Evolutionary conservation across 1,140 invertebrate species (phyloP).

Genomic region (Drosophila aff.): DNA sequence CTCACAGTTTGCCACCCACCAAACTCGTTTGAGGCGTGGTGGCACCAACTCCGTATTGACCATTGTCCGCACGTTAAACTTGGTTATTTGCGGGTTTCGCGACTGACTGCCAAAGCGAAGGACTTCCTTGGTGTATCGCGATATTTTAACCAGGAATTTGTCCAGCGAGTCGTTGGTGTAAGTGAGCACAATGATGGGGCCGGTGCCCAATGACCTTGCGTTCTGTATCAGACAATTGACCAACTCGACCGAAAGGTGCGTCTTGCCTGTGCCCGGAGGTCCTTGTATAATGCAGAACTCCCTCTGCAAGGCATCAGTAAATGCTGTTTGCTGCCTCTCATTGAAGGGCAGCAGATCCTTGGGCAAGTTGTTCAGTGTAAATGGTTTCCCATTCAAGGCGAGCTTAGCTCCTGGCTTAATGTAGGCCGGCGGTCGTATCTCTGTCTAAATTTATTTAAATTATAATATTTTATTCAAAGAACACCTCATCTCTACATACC

Average conservation of each 20-base stretch:
- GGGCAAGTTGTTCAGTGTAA: slow-evolving; percentile 11
- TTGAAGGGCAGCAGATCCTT: slow-evolving; percentile 44
- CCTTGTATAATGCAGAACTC: slow-evolving; percentile 92
- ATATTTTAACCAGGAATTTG: slow-evolving; percentile 93
- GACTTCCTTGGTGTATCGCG: slow-evolving; percentile 86
- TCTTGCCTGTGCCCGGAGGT: slow-evolving; percentile 93
- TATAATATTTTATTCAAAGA: background rate
- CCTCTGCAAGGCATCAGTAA: slow-evolving; percentile 87
- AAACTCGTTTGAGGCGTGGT: slow-evolving; percentile 60
- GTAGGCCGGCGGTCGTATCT: slow-evolving; percentile 39
- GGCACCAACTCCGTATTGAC: slow-evolving; percentile 21
- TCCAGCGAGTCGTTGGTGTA: slow-evolving; percentile 96
- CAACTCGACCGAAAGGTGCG: slow-evolving; percentile 90
- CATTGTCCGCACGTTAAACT: slow-evolving; percentile 57
- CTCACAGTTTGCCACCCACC: slow-evolving; percentile 71
- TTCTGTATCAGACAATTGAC: slow-evolving; percentile 87
- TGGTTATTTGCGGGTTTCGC: slow-evolving; percentile 38
- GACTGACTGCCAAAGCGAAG: slow-evolving; percentile 91
- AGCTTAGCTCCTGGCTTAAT: slow-evolving; percentile 21
- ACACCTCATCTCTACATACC: slow-evolving; percentile 58
- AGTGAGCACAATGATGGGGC: slow-evolving; percentile 91
- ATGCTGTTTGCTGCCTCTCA: slow-evolving; percentile 87
- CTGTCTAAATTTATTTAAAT: too few relatives aligned
- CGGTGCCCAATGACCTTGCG: slow-evolving; percentile 35
- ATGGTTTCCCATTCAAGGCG: slow-evolving; percentile 28